These are phyloP conservation scores for Drosophila trapezifrons DNA, from an alignment of 1,140 invertebrate genomes.

Conservation along the genomic window DNA sequence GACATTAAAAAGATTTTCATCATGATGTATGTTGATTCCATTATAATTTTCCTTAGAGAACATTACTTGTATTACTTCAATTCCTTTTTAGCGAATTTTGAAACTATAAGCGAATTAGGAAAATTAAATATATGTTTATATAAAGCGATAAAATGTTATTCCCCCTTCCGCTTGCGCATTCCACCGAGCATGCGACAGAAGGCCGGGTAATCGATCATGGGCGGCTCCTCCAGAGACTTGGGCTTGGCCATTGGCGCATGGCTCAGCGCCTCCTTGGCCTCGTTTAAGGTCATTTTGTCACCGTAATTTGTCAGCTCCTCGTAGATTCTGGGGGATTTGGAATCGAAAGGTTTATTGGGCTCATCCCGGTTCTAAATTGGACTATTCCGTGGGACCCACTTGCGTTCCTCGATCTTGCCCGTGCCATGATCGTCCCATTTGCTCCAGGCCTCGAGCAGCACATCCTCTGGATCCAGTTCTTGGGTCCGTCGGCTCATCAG, in stretches of 20 bases:
- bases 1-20: too few relatives aligned
- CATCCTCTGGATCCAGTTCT: conserved; percentile 87
- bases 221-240: conserved; percentile 83
- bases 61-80: too few relatives aligned
- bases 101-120: background rate
- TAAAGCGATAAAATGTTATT: background rate
- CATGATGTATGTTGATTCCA: too few relatives aligned
- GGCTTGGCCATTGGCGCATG: conserved; percentile 86
- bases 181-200: conserved; percentile 87
- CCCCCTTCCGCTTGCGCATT: conserved; percentile 85
- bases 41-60: too few relatives aligned
- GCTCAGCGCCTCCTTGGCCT: conserved; percentile 87
- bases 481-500: conserved; percentile 86
- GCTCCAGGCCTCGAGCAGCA: conserved; percentile 86
- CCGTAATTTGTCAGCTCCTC: conserved; percentile 87
- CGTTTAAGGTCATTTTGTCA: conserved; percentile 86
- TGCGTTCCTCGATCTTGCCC: conserved; percentile 86
- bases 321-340: conserved; percentile 84
- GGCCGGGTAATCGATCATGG: conserved; percentile 87
- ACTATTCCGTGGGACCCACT: conserved; percentile 73
- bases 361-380: background rate
- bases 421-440: conserved; percentile 87
- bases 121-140: background rate
- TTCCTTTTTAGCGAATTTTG: background rate
- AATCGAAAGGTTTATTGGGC: background rate